Evolutionary conservation across 2,113 vertebrate species (phyloP).

Genomic region (Pheucticus melanocephalus): DNA sequence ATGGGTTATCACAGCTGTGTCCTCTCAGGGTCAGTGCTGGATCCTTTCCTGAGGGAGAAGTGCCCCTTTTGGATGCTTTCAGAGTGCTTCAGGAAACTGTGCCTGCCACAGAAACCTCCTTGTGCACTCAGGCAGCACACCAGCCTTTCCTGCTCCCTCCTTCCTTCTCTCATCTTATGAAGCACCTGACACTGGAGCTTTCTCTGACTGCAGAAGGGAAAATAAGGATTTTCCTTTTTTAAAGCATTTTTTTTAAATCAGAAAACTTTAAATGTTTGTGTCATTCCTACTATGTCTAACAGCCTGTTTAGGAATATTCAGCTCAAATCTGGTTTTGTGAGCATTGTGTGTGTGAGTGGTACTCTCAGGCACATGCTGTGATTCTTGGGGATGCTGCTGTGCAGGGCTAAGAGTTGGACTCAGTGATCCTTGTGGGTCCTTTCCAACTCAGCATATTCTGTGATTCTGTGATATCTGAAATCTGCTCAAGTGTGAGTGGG

Average conservation of each 20-base stretch:
- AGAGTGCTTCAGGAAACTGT: neutral
- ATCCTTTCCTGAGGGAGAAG: neutral
- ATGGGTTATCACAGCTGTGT: neutral
- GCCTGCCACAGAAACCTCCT: neutral
- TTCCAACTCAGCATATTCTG: neutral
- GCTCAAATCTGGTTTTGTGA: neutral
- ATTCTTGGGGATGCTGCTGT: neutral
- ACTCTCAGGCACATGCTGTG: neutral
- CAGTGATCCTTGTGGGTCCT: neutral
- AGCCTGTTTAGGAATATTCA: neutral
- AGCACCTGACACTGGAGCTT: neutral
- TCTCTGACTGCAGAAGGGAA: neutral
- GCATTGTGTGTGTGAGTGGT: neutral
- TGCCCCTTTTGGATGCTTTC: neutral
- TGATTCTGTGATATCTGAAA: neutral
- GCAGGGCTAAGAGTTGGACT: neutral
- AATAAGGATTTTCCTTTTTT: neutral
- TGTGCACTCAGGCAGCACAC: neutral
- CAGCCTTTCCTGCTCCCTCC: neutral
- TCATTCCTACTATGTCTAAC: neutral
- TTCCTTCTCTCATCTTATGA: neutral
- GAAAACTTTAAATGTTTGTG: neutral
- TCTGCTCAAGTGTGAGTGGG: neutral
- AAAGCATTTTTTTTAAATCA: neutral
- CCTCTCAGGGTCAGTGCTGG: neutral